Base-by-base conservation (phyloP, 92 coral and sea anemone genomes). In the Porites divaricata region DNA sequence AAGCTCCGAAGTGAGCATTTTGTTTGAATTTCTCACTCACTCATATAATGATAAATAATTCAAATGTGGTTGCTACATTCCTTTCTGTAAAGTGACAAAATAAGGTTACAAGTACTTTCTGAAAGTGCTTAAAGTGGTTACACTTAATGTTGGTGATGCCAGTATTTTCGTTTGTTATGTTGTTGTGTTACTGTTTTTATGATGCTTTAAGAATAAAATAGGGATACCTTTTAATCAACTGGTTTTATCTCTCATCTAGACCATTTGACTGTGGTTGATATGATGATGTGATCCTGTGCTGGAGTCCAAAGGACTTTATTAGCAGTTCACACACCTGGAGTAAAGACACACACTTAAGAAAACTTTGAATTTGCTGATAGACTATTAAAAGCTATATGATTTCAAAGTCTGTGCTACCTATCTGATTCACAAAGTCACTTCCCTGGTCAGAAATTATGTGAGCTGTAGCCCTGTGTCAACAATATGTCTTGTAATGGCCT, bases 241-340 rank as follows among this genome's bases (percentile, higher is more conserved):
- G 96, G 77, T 89, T 92, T 20, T 87, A 78, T 76, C 91, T 89
- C 48, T 92, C 95, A 72, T 92, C 95, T 25, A 93, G 80, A 12
- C 93, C 94, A 81, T 90, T 93, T 26, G 96, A 90, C 64, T 93
- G 88, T 6, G 94, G 94, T 57, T 90, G 86, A 56, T 93, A 87
- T 0, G 96, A 86, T 6, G 94, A 81, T 17, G 90, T 69, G n/a
- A 93, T 90, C 21, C 91, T 63, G 13, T 93, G 94, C 12, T 80
- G 62, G 24, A 90, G 90, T 22, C 79, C 67, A 77, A 84, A 90
- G 75, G 66, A 84, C 2, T 73, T 9, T 54, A 74, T 53, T 26
- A 91, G 75, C 14, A 17, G 41, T 54, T 78, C 63, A 6, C 71
- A 45, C 10, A 78, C 58, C 82, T 58, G 62, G 2, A 56, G 9